Percentiles rank a stretch among this genome's conserved stretches.
These are phyloP conservation scores for Aethes cnicana DNA, from an alignment of 2,888 invertebrate species.

Conservation along the genomic window DNA sequence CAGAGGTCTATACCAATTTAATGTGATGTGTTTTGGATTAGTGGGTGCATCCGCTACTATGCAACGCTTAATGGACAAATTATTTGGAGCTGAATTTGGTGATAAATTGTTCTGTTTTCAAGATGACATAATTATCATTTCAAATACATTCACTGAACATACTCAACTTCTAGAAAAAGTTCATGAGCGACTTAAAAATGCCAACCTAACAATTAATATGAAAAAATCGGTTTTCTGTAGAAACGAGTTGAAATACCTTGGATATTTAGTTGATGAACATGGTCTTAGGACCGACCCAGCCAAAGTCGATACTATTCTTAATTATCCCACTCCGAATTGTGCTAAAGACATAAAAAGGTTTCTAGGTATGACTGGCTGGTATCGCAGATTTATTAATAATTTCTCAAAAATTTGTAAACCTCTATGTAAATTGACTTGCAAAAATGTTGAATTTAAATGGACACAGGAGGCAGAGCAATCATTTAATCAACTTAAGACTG, in stretches of 20 bases:
- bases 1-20: not conserved
- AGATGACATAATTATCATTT: conserved; percentile 2
- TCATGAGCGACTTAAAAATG: not conserved
- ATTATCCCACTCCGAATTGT: not conserved
- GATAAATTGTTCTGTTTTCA: conserved; percentile 5
- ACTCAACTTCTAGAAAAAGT: not conserved
- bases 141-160: not conserved
- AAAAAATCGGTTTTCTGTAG: conserved; percentile 1
- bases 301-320: not conserved
- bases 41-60: not conserved
- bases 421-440: too few species aligned
- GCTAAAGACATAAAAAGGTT: not conserved
- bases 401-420: not conserved
- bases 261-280: not conserved
- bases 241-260: not conserved
- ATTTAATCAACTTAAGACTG: too few species aligned
- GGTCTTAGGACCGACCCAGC: not conserved
- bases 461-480: too few species aligned
- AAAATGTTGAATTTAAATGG: too few species aligned
- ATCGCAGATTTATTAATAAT: not conserved
- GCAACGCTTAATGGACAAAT: conserved; percentile 1
- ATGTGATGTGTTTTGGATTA: not conserved
- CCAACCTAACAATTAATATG: conserved; percentile 2
- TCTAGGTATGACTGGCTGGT: not conserved
- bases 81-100: not conserved